Conservation (phyloP, 2,113 vertebrate genomes). For the Forbesichthys papilliferus region DNA sequence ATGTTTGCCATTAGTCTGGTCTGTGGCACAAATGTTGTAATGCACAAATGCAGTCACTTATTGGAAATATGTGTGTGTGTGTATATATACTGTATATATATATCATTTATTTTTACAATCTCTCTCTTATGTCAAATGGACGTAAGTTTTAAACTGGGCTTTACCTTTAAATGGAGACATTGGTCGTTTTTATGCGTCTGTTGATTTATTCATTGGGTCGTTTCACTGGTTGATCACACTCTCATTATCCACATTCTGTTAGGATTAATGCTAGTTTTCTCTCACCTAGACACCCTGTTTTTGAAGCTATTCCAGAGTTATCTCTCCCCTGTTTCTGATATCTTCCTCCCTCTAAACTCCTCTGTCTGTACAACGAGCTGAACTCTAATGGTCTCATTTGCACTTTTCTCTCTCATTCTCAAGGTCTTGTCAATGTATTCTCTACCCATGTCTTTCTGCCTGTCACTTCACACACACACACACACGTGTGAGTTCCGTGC, state of each 20-base stretch:
- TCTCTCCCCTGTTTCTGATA: conserved; percentile 16
- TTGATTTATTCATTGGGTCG: no score
- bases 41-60: no score
- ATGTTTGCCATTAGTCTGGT: conserved; percentile 7
- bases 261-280: not conserved
- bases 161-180: no score
- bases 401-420: not conserved
- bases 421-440: not conserved
- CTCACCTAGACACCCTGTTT: conserved; percentile 24
- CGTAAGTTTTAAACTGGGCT: no score
- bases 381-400: not conserved
- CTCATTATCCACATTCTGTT: not conserved
- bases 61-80: no score
- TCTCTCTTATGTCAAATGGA: no score
- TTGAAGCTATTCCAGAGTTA: conserved; percentile 25
- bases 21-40: not conserved
- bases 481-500: conserved; percentile 6
- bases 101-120: no score
- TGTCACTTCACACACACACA: conserved; percentile 7
- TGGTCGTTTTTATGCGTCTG: no score
- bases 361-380: not conserved
- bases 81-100: no score
- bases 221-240: no score
- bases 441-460: not conserved
- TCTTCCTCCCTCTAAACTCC: conserved; percentile 7